A percentile compares a stretch with the other conserved stretches of the same genome.
phyloP scores from a whole-genome alignment of 30 jellyfish, hydroid and myxozoan species.

The Hydra vulgaris region DNA sequence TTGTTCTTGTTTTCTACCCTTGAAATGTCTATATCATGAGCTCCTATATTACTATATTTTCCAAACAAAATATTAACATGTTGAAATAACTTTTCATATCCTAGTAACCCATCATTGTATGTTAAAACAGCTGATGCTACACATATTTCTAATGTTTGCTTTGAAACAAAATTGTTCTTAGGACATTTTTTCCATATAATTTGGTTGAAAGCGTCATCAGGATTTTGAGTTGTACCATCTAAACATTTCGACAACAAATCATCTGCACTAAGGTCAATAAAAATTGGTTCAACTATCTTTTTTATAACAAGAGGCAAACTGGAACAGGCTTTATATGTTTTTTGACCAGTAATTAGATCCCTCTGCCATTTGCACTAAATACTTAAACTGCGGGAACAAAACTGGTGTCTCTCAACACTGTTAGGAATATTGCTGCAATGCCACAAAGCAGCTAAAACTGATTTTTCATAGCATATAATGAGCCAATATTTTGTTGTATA shows the following conservation, averaged over 20 bases:
- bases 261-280: too few relatives aligned
- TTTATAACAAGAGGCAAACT: background rate
- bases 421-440: background rate
- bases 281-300: background rate
- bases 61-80: background rate
- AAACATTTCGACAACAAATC: conserved; percentile 30
- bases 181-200: conserved; percentile 36
- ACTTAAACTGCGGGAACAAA: too few relatives aligned
- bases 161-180: background rate
- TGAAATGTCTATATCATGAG: background rate
- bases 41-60: background rate
- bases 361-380: too few relatives aligned
- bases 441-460: background rate
- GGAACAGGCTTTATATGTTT: too few relatives aligned
- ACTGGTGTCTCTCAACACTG: too few relatives aligned
- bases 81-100: background rate
- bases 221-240: conserved; percentile 41
- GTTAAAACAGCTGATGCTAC: background rate
- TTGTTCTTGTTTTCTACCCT: background rate
- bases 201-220: conserved; percentile 42
- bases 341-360: too few relatives aligned
- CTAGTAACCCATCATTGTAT: background rate
- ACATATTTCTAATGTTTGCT: background rate
- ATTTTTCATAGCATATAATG: background rate
- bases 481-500: background rate